Evolutionary conservation across 2,888 invertebrate genomes (phyloP), one percentile per base, ranked within the genome.

Genomic region (Apamea monoglypha): DNA sequence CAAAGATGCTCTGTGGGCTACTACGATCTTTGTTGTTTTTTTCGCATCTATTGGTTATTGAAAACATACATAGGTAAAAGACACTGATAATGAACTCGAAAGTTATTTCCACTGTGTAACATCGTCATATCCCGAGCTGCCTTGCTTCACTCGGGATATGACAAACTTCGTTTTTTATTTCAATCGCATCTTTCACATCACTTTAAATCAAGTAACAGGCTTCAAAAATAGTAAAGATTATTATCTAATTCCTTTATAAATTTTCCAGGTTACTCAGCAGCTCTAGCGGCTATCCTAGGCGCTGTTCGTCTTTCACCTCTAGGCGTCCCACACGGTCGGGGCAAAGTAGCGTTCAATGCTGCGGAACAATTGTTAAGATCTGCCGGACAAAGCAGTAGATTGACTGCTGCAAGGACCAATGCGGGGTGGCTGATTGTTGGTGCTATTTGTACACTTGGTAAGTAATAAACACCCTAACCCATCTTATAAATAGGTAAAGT

Each of bases 351-450:
- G 61, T 99, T 99, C 95, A 99, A 99, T 93, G 98, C 99, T 12
- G 99, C 99, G 1, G 99, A 99, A 96, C 99, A 99, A 93, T 96
- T 99, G 88, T 96, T 99, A 70, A 97, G 99, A 84, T 99, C 99
- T 83, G 99, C 99, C 1, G 99, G 99, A 91, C 99, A 99, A 96
- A 99, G 99, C 95, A 99, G 99, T 94, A 97, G 99, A 74, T 97
- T 99, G 78, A 99, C 99, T 0, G 97, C 99, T 83, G 99, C 99
- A 89, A 97, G 99, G 91, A 99, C 99, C 1, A 99, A 99, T 94
- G 99, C 99, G 59, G 99, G 99, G 50, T 99, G 99, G 99, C 97
- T 99, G 70, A 97, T 99, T 66, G 99, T 99, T 89, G 99, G 99
- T 59, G 98, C 99, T 76, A 99, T 99, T 76, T 99, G 99, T 98